Evolutionary conservation across 2,888 invertebrate genomes (phyloP).

Genomic region (Drosophila imparisetae): DNA sequence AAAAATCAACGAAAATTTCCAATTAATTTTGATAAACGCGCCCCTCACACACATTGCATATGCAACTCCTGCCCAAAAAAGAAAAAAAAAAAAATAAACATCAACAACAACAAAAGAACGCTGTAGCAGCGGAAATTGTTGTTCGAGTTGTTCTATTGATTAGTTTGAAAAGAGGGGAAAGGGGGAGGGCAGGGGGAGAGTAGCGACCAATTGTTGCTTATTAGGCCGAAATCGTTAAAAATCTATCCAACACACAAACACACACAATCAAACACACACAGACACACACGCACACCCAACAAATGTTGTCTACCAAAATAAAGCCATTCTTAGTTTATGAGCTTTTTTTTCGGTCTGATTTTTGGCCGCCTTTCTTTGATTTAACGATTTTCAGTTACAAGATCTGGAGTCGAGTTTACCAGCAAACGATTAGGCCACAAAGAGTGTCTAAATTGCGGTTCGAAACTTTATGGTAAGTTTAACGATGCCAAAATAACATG

Average conservation of each 20-base stretch:
- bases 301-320: constrained; percentile 50
- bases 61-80: constrained; percentile 35
- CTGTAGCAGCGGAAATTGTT: constrained; percentile 61
- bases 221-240: constrained; percentile 72
- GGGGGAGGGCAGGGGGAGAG: background rate
- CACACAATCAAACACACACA: constrained; percentile 4
- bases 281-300: constrained; percentile 3
- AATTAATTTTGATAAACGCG: constrained; percentile 78
- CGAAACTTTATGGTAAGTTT: constrained; percentile 60
- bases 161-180: constrained; percentile 11
- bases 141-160: constrained; percentile 57
- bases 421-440: constrained; percentile 59
- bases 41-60: constrained; percentile 33
- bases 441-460: constrained; percentile 38
- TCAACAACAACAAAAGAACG: constrained; percentile 25
- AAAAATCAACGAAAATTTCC: constrained; percentile 76
- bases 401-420: constrained; percentile 48
- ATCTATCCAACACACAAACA: constrained; percentile 41
- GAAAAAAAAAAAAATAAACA: constrained; percentile 16
- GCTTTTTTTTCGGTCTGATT: constrained; percentile 50
- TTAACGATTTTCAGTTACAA: constrained; percentile 64
- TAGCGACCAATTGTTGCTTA: constrained; percentile 68
- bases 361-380: constrained; percentile 50
- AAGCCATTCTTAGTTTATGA: constrained; percentile 67
- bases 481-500: constrained; percentile 69